Base-by-base conservation (phyloP, 2,113 vertebrate species). In the western clawed frog (Xenopus tropicalis) region DNA sequence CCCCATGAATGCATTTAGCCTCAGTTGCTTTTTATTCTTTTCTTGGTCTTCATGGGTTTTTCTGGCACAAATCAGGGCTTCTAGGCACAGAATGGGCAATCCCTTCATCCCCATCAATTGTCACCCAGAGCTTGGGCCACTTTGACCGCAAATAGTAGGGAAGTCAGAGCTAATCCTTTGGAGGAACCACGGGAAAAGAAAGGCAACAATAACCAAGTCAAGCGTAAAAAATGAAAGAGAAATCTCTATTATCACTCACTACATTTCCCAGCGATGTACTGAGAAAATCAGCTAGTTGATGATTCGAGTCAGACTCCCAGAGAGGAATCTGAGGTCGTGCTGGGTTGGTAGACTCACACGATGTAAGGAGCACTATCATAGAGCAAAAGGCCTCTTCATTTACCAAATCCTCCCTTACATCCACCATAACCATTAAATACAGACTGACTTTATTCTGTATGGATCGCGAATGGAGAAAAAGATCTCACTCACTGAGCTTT, bases 191-290 rank as follows among this genome's bases (percentile, higher is more conserved):
- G 93, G 95, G 94, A 93, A 94, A 95, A 96, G 94, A 96, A 95
- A 96, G 90, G 95, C 93, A 97, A 99, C 96, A 98, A 98, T 97
- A 98, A 98, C 95, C 93, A 98, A 99, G 96, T 98, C 96, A 98
- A 97, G 95, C 97, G 96, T 98, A 96, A 96, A 98, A 99, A 97
- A 98, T 98, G 95, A 97, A 99, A 98, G 96, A 93, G 95, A 99
- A 98, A 98, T 98, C 97, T 99, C 97, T 98, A 98, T 99, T 99
- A 98, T 98, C 93, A 94, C 88, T 87, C 89, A 89, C 90, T 83
- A 92, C 95, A 88, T 95, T 99, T 99, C 96, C 95, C 97, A 98
- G 97, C 94, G 87, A 95, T 93, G 93, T 94, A 88, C 91, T 95
- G 94, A 95, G 94, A 89, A 94, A 95, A 96, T 93, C 90, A 91